Evolutionary conservation across 2,888 invertebrate species (phyloP), one percentile per base, ranked within the genome.

Genomic region (Melieria crassipennis): DNA sequence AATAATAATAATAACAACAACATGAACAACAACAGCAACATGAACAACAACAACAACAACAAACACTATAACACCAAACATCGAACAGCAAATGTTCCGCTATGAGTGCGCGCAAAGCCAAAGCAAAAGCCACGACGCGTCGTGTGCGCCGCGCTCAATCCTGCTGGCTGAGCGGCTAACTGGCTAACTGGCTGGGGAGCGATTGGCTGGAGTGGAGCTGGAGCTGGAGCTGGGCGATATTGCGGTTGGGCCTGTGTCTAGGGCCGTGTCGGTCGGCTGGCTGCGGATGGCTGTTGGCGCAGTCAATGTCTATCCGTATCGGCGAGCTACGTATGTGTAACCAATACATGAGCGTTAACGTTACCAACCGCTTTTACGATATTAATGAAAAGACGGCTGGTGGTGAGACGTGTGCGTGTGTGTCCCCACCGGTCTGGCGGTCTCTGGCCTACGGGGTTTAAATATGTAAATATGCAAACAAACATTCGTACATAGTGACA

Each of bases 331-430:
- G 61, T 68, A 52, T 61, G 70, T 65, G 65, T 67, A 63, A 68
- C 71, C 68, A 71, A 68, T 71, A 71, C 52, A 63, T 63, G 55
- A 68, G 71, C 68, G 67, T 68, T 64, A 68, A 71, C 71, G 71
- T 71, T 68, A 68, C 71, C 68, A 71, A 71, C 46, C 66, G 45
- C 66, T 71, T 67, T 63, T 67, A 58, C 67, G 65, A 70, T 66
- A 65, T 71, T 64, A 71, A 71, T 71, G 68, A 63, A 68, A 71
- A 64, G 57, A 56, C 66, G 55, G 70, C 43, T 47, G 46, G 43
- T 62, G 46, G n/a, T 58, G 57, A 30, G 30, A 30, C 30, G 30
- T 30, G 30, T 30, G 30, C 30, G 30, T 2, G 30, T 30, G 30
- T 30, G 30, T 30, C 30, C 30, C 30, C 30, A 30, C 30, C 30